Base-by-base conservation (phyloP, 2,888 invertebrate genomes). In the Lymantria dispar region DNA sequence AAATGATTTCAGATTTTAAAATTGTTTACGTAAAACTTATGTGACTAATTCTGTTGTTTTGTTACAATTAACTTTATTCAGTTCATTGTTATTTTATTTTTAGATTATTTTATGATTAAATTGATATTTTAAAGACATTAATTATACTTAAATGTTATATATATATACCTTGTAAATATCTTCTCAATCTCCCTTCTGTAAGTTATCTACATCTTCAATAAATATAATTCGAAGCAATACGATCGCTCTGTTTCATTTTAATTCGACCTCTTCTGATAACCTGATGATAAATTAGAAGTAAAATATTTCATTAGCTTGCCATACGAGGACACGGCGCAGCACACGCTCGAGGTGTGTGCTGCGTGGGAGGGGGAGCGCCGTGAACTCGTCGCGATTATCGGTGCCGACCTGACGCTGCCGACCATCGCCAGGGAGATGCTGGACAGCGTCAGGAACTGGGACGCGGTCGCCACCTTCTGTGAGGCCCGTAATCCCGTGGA, bases 121-220 rank as follows among this genome's bases (percentile, higher is more conserved):
- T 50, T 45, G 50, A 69, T 64, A 69, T 77, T 78, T 79, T 72
- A 69, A 74, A 78, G 78, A 72, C 81, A 82, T 84, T 80, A 79
- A 69, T 69, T 76, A 74, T 79, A 77, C 83, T 79, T 81, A 76
- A 77, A 72, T 22, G 22, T 22, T 22, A 22, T 22, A 22, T n/a
- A 74, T 75, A 70, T 79, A 76, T 76, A 78, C 80, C 80, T 72
- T 90, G 90, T 90, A 90, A 87, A 90, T 89, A 90, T 86, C 83
- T 84, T 87, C 78, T 78, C 67, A 77, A 82, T 80, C 80, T 87
- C 75, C 77, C 83, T 87, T 88, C 70, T 78, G 82, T 88, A 85
- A 84, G 86, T 84, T 87, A 87, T 79, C 75, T 81, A 76, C 74
- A 79, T 88, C 89, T 90, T 89, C 86, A 87, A 89, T 89, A 86